Evolutionary conservation across 2,113 vertebrate genomes (phyloP).

Genomic region (Columbina picui): DNA sequence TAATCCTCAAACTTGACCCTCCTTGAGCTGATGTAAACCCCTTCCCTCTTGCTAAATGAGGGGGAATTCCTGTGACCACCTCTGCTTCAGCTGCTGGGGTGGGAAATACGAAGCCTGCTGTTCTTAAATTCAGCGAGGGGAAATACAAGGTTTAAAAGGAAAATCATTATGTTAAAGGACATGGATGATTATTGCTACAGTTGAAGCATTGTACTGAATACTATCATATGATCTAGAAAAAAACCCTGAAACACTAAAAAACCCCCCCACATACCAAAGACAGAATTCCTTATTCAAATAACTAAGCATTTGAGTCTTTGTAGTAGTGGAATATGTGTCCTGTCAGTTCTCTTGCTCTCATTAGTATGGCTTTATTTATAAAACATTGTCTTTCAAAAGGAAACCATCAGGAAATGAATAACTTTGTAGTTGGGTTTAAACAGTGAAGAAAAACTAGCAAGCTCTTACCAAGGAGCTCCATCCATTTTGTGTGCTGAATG

Average conservation of each 20-base stretch:
- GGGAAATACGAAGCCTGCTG: not conserved
- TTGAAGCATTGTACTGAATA: not conserved
- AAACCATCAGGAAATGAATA: constrained; percentile 4
- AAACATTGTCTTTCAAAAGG: constrained; percentile 1
- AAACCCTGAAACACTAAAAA: not conserved
- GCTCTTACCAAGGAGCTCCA: not conserved
- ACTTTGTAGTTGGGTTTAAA: not conserved
- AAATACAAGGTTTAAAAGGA: not conserved
- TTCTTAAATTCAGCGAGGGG: not conserved
- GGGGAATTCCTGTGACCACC: not conserved
- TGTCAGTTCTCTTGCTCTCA: not conserved
- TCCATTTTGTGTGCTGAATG: not conserved
- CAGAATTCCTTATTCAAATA: not conserved
- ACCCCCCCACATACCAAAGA: not conserved
- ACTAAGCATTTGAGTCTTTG: not conserved
- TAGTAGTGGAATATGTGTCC: not conserved
- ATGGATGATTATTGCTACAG: not conserved
- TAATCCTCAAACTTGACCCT: not conserved
- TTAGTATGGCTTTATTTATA: constrained; percentile 23
- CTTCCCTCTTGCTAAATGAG: not conserved
- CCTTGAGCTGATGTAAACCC: not conserved
- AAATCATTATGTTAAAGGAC: not conserved
- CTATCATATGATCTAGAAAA: not conserved
- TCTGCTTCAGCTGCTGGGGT: not conserved
- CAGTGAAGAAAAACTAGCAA: not conserved